These are phyloP conservation scores for Micromussa lordhowensis DNA, from an alignment of 92 coral and sea anemone genomes.

Conservation along the genomic window DNA sequence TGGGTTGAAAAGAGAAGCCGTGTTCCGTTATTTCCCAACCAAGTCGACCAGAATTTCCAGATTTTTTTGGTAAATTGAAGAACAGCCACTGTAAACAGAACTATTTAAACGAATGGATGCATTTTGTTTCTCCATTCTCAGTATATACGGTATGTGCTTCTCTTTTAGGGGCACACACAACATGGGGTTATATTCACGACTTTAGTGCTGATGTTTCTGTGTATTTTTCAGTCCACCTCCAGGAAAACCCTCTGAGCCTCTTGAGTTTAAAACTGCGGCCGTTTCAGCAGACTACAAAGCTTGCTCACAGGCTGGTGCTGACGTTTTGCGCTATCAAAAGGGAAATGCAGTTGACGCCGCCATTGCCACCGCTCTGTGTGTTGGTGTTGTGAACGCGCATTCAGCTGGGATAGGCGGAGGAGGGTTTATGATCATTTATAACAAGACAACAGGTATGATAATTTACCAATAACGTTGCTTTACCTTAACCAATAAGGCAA, in stretches of 20 bases:
- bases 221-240: conserved; percentile 19
- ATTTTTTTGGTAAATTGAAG: too few relatives aligned
- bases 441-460: conserved; percentile 72
- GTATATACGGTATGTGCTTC: too few relatives aligned
- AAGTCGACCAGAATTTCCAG: too few relatives aligned
- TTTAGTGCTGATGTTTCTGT: not conserved
- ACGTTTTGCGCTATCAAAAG: conserved; percentile 49
- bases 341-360: conserved; percentile 92
- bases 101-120: too few relatives aligned
- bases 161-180: too few relatives aligned
- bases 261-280: conserved; percentile 69
- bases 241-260: conserved; percentile 59
- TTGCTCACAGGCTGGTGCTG: conserved; percentile 76
- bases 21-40: too few relatives aligned
- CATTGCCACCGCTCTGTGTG: conserved; percentile 87
- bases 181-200: too few relatives aligned
- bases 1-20: too few relatives aligned
- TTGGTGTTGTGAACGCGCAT: conserved; percentile 88
- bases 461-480: not conserved
- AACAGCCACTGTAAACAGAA: too few relatives aligned
- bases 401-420: conserved; percentile 93
- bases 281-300: conserved; percentile 86
- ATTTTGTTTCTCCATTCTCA: too few relatives aligned
- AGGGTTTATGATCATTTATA: conserved; percentile 87
- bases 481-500: not conserved